Evolutionary conservation across 2,888 invertebrate species (phyloP), one percentile per base, ranked within the genome.

Genomic region (Idaea straminata): DNA sequence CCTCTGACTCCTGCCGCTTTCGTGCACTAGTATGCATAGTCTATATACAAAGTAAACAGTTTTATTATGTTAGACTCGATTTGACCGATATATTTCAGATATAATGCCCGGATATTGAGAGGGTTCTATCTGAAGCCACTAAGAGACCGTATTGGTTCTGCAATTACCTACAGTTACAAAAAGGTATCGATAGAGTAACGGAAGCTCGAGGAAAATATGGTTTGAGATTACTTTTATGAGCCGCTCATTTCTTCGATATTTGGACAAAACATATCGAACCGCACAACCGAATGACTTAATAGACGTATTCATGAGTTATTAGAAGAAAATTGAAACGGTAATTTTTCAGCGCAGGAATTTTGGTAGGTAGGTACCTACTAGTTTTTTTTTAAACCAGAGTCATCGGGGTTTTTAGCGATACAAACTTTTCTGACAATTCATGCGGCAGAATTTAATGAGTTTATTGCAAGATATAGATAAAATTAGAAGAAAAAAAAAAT

Each of bases 1-100:
- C 25, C 25, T 25, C 25, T 25, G 25, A 25, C 25, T 25, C 1
- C 25, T 25, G 25, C 25, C 25, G 3, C 25, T 25, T 25, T 25
- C 25, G 25, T 25, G 3, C 3, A 25, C 25, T 25, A 25, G 25
- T 25, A n/a, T n/a, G 25, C 25, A 25, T 25, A 25, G 25, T 25
- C 25, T 25, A 25, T 25, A 25, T 25, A 25, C 25, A 25, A 25
- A 25, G 25, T 25, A 25, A 1, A 25, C 25, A n/a, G n/a, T n/a
- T n/a, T 70, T 68, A 68, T 66, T 70, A 72, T 70, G 64, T 64
- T 64, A 25, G 25, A 69, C 65, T 63, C 69, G 65, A 66, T 66
- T 64, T 63, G 61, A 58, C 68, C 59, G 61, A 47, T 47, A 47
- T 47, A 47, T 47, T 47, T 47, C 47, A 25, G 62, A 15, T n/a